Base-by-base conservation (phyloP, 2,888 invertebrate species). In the Eurytoma adleriae region DNA sequence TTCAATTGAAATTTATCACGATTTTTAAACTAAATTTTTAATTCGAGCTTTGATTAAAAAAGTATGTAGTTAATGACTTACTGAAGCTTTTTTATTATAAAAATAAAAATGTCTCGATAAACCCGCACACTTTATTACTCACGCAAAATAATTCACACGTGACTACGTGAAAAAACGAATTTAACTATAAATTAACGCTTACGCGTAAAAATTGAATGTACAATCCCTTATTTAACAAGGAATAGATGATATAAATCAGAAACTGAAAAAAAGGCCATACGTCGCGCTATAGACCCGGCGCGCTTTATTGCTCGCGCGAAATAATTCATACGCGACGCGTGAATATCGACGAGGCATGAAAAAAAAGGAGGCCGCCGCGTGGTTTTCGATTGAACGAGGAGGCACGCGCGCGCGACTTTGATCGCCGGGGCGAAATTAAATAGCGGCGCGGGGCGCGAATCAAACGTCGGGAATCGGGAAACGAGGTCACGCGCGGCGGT, bases 401-500 rank as follows among this genome's bases (percentile, higher is more conserved):
- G 24, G 16, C 27, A n/a, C 27, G 20, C 20, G 3, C n/a, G 40
- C 48, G 24, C 13, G 59, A 52, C 67, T 75, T 69, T 76, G 27
- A 30, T 40, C 52, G 27, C n/a, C 67, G 48, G 27, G 3, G 66
- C 18, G 13, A 72, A 78, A 71, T 78, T 72, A 71, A 72, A 72
- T 78, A 59, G 71, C 40, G 48, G 54, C n/a, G 30, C 52, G 24
- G 14, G n/a, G 56, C 40, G 68, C 62, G 69, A 70, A 56, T 61
- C 54, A 54, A 66, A 73, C 52, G 50, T 20, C n/a, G 54, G 79
- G 61, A 24, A 74, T 76, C 18, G 64, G 48, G 5, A 64, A 80
- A 74, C 62, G 80, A 61, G 78, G 82, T 80, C 74, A 74, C 64
- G 48, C 59, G 59, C 59, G 12, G 48, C 62, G 68, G 62, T 71